A percentile compares a stretch with the other conserved stretches of the same genome.
Evolutionary conservation across 2,797 vertebrate genomes (phyloP).

Genomic region (Mormyrops attenuatus): DNA sequence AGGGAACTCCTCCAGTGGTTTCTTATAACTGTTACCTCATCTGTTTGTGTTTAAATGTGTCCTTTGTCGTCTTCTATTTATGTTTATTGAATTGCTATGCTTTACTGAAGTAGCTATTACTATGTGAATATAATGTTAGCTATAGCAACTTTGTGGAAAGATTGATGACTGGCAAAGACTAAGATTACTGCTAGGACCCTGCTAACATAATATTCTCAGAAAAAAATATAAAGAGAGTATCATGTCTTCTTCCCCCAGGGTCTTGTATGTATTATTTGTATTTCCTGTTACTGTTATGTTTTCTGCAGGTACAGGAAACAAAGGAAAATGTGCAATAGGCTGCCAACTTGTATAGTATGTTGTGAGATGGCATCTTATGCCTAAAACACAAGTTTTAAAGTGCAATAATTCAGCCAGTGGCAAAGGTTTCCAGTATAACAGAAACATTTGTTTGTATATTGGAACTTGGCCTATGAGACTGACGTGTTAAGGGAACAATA

Average conservation of each 20-base stretch:
- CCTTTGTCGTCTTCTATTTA: background rate
- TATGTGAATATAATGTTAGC: background rate
- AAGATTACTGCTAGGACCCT: conserved; percentile 15
- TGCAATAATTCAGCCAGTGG: conserved; percentile 25
- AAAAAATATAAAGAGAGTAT: background rate
- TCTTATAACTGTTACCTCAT: background rate
- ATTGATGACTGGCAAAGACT: conserved; percentile 2
- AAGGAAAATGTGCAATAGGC: conserved; percentile 40
- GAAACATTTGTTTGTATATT: background rate
- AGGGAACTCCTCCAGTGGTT: background rate
- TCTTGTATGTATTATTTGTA: conserved; percentile 20
- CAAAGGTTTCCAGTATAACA: background rate
- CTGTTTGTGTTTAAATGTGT: background rate
- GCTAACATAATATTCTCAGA: background rate
- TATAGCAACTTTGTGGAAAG: background rate
- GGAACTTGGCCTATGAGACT: background rate
- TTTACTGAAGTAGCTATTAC: background rate
- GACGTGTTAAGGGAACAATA: background rate
- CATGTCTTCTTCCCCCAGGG: background rate
- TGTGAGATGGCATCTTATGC: background rate
- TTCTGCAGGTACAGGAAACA: conserved; percentile 30
- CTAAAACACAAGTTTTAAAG: conserved; percentile 16
- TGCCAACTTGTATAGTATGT: conserved; percentile 1
- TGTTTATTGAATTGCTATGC: background rate
- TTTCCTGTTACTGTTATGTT: conserved; percentile 23